Evolutionary conservation across 2,113 vertebrate genomes (phyloP).

Genomic region (Saccopteryx leptura): DNA sequence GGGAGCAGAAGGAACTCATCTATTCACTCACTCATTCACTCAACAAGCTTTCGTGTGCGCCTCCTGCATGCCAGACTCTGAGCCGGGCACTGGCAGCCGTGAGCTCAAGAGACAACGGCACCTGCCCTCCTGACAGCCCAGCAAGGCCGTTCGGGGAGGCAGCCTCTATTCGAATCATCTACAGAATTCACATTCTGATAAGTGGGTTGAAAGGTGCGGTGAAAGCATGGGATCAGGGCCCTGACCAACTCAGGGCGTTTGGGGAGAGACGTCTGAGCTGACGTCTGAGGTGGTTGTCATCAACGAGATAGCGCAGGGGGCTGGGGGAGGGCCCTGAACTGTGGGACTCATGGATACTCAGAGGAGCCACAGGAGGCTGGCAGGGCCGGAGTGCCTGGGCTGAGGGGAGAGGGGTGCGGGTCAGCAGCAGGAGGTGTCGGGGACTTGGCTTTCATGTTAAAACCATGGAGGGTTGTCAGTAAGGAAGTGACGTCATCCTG

Average conservation of each 20-base stretch:
- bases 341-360: not conserved
- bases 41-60: not conserved
- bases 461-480: too few species aligned
- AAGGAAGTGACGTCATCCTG: too few species aligned
- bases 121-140: not conserved
- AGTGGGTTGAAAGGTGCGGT: too few species aligned
- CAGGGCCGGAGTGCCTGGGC: not conserved
- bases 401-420: rapidly evolving
- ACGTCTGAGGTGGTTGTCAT: not conserved
- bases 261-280: not conserved
- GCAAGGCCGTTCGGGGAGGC: not conserved
- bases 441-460: not conserved
- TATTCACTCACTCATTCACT: not conserved
- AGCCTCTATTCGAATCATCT: not conserved
- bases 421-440: not conserved
- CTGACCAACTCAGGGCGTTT: rapidly evolving
- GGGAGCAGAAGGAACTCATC: not conserved
- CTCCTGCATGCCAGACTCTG: too few species aligned
- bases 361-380: not conserved
- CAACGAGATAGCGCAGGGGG: not conserved
- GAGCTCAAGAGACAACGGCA: rapidly evolving
- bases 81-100: rapidly evolving
- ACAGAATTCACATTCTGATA: not conserved
- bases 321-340: not conserved
- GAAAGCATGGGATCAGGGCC: not conserved